Base-by-base conservation (phyloP, 2,113 vertebrate genomes). In the Rynchops niger region DNA sequence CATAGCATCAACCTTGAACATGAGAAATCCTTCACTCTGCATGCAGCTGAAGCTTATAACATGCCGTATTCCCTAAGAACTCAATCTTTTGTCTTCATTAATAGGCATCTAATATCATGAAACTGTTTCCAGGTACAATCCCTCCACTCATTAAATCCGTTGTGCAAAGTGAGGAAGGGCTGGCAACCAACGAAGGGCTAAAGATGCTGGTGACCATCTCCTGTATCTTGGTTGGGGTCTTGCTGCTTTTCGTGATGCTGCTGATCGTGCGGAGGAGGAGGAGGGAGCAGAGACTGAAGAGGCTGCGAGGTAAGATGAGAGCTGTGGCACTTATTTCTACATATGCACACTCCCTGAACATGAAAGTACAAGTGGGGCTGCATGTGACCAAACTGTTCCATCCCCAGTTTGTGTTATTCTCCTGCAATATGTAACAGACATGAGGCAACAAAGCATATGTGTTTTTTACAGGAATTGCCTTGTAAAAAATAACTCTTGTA, bases 161-260 rank as follows among this genome's bases (percentile, higher is more conserved):
- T 62, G 99, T 99, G 85, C 98, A 99, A 83, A 99, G 98, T 30
- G 99, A 99, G 66, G 99, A 99, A 94, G 99, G 99, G 93, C 98
- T 99, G 98, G 99, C 99, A 5, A 99, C 98, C 98, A 99, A 99
- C 12, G 98, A 99, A 72, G 99, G 99, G 30, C 98, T 99, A 69
- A 99, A 99, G 98, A 99, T 99, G 99, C 98, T 99, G 98, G 99
- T 99, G 97, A 99, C 99, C 95, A 98, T 99, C 96, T 99, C 99
- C 92, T 99, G 99, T 59, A 98, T 99, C 97, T 97, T 99, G 93
- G 98, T 99, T 74, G 99, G 99, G 12, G 98, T 99, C 59, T 97
- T 99, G 29, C 97, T 99, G 97, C 99, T 99, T 59, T 99, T 99
- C 47, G 99, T 99, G 77, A 98, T 99, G 96, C 98, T 99, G 30